phyloP scores from a whole-genome alignment of 2,113 vertebrate species.

The Corythoichthys haematopterus region DNA sequence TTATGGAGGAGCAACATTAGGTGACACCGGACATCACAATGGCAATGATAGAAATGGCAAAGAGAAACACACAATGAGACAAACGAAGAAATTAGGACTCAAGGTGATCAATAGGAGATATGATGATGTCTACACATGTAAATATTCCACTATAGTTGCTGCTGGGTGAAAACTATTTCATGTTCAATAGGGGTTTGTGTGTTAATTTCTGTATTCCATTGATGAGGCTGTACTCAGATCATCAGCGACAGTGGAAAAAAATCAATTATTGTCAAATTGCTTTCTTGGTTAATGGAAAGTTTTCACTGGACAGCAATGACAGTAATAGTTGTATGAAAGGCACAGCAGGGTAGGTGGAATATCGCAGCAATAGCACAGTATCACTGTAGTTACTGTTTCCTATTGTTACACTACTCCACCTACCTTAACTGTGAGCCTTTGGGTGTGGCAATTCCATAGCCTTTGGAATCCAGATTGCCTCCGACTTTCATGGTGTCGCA shows the following conservation, averaged over 20 bases:
- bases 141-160: conserved; percentile 36
- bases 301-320: conserved; percentile 55
- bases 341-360: conserved; percentile 99
- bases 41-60: background rate
- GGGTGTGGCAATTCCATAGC: conserved; percentile 96
- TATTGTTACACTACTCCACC: conserved; percentile 99
- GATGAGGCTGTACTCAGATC: background rate
- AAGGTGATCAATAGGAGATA: background rate
- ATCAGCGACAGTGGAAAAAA: background rate
- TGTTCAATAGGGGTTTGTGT: background rate
- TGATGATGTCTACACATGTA: conserved; percentile 33
- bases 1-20: conserved; percentile 24
- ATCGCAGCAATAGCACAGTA: conserved; percentile 94
- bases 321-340: conserved; percentile 64
- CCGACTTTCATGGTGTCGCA: conserved; percentile 99
- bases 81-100: conserved; percentile 6
- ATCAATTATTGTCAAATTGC: background rate
- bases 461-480: conserved; percentile 99
- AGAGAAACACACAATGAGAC: background rate
- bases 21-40: conserved; percentile 8
- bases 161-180: conserved; percentile 36
- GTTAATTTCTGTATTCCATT: background rate
- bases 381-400: conserved; percentile 54
- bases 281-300: background rate
- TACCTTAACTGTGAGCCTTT: conserved; percentile 99